Conservation (phyloP, 2,888 invertebrate genomes). For the Thymelicus acteon region DNA sequence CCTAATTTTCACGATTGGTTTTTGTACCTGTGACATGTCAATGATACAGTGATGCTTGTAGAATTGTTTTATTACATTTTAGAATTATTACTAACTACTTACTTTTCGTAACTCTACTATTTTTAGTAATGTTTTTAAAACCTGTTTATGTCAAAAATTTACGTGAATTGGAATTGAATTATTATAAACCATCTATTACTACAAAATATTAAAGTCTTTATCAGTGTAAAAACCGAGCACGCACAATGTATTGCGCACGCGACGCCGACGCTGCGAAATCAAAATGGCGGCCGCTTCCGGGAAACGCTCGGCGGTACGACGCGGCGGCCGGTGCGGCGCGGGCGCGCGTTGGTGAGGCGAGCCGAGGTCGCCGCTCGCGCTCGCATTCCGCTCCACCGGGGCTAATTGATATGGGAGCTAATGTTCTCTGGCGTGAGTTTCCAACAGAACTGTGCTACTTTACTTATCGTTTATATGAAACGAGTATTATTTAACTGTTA, state of each 20-base stretch:
- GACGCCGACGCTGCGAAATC: conserved; percentile 1
- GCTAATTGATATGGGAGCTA: conserved; percentile 22
- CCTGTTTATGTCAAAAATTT: too few relatives aligned
- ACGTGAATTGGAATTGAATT: too few relatives aligned
- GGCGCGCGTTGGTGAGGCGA: not conserved
- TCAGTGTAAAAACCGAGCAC: not conserved
- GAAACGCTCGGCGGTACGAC: conserved; percentile 9
- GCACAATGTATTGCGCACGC: conserved; percentile 10
- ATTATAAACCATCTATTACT: too few relatives aligned
- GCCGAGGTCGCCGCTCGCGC: conserved; percentile 8
- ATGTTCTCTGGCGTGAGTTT: conserved; percentile 11
- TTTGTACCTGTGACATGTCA: too few relatives aligned
- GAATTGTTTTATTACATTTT: too few relatives aligned
- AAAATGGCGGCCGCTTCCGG: conserved; percentile 26
- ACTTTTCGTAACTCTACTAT: too few relatives aligned
- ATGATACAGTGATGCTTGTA: too few relatives aligned
- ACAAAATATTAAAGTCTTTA: not conserved
- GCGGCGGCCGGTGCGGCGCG: too few relatives aligned
- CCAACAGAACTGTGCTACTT: conserved; percentile 6
- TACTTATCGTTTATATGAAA: not conserved
- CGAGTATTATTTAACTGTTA: not conserved
- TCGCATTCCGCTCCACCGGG: conserved; percentile 20
- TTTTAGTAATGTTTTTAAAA: too few relatives aligned
- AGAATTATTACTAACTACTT: too few relatives aligned
- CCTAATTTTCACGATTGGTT: too few relatives aligned